Base-by-base conservation (phyloP, 2,113 vertebrate genomes). In the Nipponia nippon region DNA sequence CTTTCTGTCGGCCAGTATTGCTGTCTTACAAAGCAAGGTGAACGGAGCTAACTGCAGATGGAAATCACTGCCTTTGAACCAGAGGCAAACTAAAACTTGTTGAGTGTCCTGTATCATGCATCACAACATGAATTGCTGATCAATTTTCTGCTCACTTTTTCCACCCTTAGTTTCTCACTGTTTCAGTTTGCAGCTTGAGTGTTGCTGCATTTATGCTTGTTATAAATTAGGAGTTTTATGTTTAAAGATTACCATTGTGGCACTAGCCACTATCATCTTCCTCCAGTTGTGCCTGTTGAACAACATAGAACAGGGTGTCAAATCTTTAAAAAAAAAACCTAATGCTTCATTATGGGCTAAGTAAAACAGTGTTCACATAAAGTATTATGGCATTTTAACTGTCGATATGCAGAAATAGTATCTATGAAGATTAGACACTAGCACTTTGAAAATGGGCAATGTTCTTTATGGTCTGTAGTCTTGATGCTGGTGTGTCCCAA, bases 111-210 rank as follows among this genome's bases (percentile, higher is more conserved):
- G 4, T 53, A 4, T 66, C 20, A 2, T 61, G 15, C 21, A 61
- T 44, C 32, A 30, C 0, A 0, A 19, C 5, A 9, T 13, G 20
- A 75, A 46, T 59, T 88, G 29, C 42, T 67, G 14, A 53, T 76
- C 5, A 11, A 2, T 79, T 95, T 92, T 72, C 32, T 63, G 71
- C 20, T 65, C 25, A 5, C 18, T 69, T 65, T 73, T 78, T 62
- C 53, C 14, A 16, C 38, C 2, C 5, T 47, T 80, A 23, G 22
- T 62, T 72, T 82, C 20, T 92, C 27, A 27, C 18, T 71, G 32
- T 81, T 93, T 30, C 42, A 86, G 17, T 83, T 88, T 71, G 22
- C 16, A 67, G 8, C 19, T 76, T 36, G 22, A 34, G 14, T 56
- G 30, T 62, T 92, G 58, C 44, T 93, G 34, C 16, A 7, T 62